Percentiles rank a stretch among this genome's conserved stretches.
These are phyloP conservation scores for Eulemur rubriventer DNA, from an alignment of 2,797 vertebrate species.

Conservation along the genomic window DNA sequence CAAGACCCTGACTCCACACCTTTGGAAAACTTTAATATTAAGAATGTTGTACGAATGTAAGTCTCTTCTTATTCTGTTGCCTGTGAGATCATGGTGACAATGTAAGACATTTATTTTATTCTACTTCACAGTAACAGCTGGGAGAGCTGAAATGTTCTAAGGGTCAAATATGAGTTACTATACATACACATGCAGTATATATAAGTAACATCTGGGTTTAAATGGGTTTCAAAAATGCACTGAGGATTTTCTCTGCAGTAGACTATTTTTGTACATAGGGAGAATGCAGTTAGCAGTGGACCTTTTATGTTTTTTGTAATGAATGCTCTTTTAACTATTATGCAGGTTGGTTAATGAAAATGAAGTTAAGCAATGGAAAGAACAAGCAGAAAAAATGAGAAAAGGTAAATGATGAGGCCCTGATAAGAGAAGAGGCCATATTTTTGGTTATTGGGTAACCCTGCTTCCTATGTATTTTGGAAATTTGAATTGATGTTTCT, in stretches of 20 bases:
- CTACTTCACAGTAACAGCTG: constrained; percentile 8
- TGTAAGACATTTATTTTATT: constrained; percentile 3
- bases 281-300: neutral
- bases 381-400: constrained; percentile 99
- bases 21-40: constrained; percentile 99
- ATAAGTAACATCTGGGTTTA: neutral
- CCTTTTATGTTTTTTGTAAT: constrained; percentile 46
- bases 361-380: constrained; percentile 99
- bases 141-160: neutral
- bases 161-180: neutral
- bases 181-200: neutral
- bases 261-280: neutral
- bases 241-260: neutral
- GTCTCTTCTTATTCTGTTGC: constrained; percentile 59
- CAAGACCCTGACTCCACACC: constrained; percentile 97
- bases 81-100: neutral
- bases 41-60: constrained; percentile 99
- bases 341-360: constrained; percentile 98
- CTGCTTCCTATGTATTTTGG: neutral
- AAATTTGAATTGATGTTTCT: neutral
- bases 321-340: constrained; percentile 29
- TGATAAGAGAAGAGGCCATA: neutral
- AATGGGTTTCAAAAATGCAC: neutral
- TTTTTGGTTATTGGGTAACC: neutral
- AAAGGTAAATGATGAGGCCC: constrained; percentile 90